Evolutionary conservation across 2,888 invertebrate species (phyloP).

Genomic region (Brachypterus glaber): DNA sequence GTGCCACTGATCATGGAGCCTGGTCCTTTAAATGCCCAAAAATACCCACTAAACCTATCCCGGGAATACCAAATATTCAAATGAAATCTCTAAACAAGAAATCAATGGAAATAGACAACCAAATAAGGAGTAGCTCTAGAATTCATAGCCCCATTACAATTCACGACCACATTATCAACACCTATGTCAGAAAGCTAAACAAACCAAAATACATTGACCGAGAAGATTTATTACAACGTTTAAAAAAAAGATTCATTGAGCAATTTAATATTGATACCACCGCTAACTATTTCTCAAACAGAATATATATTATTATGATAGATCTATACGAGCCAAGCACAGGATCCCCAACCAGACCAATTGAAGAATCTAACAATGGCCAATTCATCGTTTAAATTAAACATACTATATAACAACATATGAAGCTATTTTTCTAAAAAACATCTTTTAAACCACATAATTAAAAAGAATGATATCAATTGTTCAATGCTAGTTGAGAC

Average conservation of each 20-base stretch:
- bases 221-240: neutral
- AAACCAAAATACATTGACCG: neutral
- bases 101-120: neutral
- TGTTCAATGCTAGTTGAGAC: neutral
- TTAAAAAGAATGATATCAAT: neutral
- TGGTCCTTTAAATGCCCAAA: slow-evolving; percentile 6
- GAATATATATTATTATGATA: neutral
- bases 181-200: neutral
- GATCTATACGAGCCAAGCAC: neutral
- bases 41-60: neutral
- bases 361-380: neutral
- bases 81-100: neutral
- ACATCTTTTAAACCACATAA: neutral
- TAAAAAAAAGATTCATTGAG: neutral
- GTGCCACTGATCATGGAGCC: slow-evolving; percentile 9
- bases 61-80: neutral
- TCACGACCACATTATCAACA: neutral
- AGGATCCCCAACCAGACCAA: neutral
- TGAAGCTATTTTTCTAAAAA: too few species aligned
- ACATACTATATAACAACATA: slow-evolving; percentile 1
- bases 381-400: too few species aligned
- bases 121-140: slow-evolving; percentile 3
- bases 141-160: neutral
- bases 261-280: neutral
- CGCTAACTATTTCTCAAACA: neutral